A percentile compares a stretch with the other conserved stretches of the same genome.
phyloP scores from a whole-genome alignment of 2,888 invertebrate genomes.

The Temnothorax ravouxi region DNA sequence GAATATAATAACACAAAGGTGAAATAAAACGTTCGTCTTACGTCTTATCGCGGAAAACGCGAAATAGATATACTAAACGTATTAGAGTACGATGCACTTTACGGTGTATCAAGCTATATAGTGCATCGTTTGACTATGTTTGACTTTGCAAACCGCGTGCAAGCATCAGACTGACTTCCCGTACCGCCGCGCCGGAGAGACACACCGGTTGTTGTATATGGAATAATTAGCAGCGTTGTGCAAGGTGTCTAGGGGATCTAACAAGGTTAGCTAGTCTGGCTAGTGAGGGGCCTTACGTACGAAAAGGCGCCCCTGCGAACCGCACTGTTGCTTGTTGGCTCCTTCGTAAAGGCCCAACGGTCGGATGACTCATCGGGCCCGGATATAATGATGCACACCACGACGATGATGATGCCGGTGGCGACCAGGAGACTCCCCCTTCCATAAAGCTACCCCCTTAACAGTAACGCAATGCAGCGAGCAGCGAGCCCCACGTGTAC shows the following conservation, averaged over 20 bases:
- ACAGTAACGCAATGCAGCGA: slow-evolving; percentile 67
- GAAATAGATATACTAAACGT: not conserved
- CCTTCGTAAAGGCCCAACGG: slow-evolving; percentile 65
- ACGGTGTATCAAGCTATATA: not conserved
- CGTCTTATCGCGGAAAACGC: not conserved
- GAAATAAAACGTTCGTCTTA: not conserved
- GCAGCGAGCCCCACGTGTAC: slow-evolving; percentile 74
- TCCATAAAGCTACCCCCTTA: slow-evolving; percentile 77
- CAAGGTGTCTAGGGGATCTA: slow-evolving; percentile 79
- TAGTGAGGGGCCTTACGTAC: slow-evolving; percentile 60
- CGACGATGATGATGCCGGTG: slow-evolving; percentile 62
- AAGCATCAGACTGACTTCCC: slow-evolving; percentile 21
- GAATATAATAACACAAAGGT: not conserved
- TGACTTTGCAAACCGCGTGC: slow-evolving; percentile 34
- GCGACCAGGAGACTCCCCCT: slow-evolving; percentile 67
- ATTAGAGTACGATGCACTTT: not conserved
- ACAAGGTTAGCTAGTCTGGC: slow-evolving; percentile 82
- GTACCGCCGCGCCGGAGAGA: slow-evolving; percentile 29
- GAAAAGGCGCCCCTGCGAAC: slow-evolving; percentile 64
- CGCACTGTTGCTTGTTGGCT: slow-evolving; percentile 52
- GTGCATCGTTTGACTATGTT: not conserved
- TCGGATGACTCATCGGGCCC: slow-evolving; percentile 76
- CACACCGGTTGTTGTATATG: slow-evolving; percentile 62
- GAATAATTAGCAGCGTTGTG: slow-evolving; percentile 78
- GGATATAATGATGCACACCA: slow-evolving; percentile 56